These are phyloP conservation scores for Apamea sordens DNA, from an alignment of 2,888 invertebrate genomes.

Conservation along the genomic window DNA sequence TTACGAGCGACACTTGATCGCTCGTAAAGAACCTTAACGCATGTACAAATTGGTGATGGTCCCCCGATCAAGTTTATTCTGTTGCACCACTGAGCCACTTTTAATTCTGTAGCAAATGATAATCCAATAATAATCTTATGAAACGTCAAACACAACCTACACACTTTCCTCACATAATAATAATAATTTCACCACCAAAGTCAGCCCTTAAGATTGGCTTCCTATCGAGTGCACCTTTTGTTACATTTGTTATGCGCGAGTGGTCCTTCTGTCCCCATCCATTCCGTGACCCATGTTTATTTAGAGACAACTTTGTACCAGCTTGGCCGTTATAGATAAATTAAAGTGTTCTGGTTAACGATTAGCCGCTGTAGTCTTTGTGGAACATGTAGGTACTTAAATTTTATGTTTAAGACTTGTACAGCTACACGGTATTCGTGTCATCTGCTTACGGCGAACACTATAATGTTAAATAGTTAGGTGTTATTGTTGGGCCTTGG, in stretches of 20 bases:
- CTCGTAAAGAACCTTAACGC: too few relatives aligned
- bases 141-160: too few relatives aligned
- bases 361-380: slow-evolving; percentile 62
- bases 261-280: slow-evolving; percentile 35
- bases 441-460: slow-evolving; percentile 46
- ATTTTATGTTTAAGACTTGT: slow-evolving; percentile 53
- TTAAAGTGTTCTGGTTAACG: slow-evolving; percentile 65
- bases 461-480: slow-evolving; percentile 29
- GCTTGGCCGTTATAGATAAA: slow-evolving; percentile 63
- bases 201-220: not conserved
- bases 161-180: not conserved
- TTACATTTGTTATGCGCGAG: not conserved
- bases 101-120: too few relatives aligned
- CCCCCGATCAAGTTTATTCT: not conserved
- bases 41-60: too few relatives aligned
- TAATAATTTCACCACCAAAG: not conserved
- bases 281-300: slow-evolving; percentile 45
- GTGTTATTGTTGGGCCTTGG: slow-evolving; percentile 9
- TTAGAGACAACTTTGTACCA: slow-evolving; percentile 65
- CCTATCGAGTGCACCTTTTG: slow-evolving; percentile 16
- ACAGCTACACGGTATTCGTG: slow-evolving; percentile 35
- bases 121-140: too few relatives aligned
- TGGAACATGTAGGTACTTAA: slow-evolving; percentile 42
- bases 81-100: not conserved
- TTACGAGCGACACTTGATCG: too few relatives aligned